Conservation (phyloP, 2,888 invertebrate genomes). For the Monochamus alternatus region DNA sequence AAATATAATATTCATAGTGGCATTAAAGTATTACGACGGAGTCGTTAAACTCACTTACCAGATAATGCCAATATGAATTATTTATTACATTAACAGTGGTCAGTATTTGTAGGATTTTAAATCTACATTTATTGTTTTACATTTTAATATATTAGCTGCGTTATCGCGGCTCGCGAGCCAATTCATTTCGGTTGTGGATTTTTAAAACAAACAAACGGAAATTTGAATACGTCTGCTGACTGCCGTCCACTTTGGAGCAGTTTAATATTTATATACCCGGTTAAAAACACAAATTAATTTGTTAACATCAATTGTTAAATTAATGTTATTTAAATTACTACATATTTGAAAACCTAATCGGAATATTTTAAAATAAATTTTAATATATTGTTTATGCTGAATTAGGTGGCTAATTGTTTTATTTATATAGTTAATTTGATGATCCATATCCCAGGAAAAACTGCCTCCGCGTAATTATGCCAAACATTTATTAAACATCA, state of each 20-base stretch:
- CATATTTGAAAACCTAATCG: conserved; percentile 54
- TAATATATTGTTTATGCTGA: conserved; percentile 56
- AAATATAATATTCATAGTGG: conserved; percentile 41
- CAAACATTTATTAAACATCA: too few species aligned
- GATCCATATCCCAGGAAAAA: conserved; percentile 6
- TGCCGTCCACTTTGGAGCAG: conserved; percentile 50
- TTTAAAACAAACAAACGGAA: conserved; percentile 47
- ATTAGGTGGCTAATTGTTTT: conserved; percentile 53
- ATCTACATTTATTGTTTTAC: conserved; percentile 33
- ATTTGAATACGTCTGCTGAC: conserved; percentile 47
- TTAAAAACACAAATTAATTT: conserved; percentile 33
- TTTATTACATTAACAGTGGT: conserved; percentile 34
- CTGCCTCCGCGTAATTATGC: background rate
- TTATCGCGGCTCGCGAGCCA: conserved; percentile 35
- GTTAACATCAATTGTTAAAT: conserved; percentile 54
- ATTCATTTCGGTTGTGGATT: conserved; percentile 42
- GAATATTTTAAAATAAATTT: conserved; percentile 59
- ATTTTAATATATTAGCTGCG: conserved; percentile 45
- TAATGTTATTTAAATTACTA: conserved; percentile 57
- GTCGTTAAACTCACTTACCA: conserved; percentile 38
- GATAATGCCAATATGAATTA: conserved; percentile 40
- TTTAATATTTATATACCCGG: conserved; percentile 43
- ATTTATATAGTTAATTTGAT: conserved; percentile 40
- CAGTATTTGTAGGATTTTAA: conserved; percentile 13
- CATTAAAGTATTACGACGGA: conserved; percentile 34